Evolutionary conservation across 2,888 invertebrate species (phyloP), one percentile per base, ranked within the genome.

Genomic region (Stenotaenia linearis): DNA sequence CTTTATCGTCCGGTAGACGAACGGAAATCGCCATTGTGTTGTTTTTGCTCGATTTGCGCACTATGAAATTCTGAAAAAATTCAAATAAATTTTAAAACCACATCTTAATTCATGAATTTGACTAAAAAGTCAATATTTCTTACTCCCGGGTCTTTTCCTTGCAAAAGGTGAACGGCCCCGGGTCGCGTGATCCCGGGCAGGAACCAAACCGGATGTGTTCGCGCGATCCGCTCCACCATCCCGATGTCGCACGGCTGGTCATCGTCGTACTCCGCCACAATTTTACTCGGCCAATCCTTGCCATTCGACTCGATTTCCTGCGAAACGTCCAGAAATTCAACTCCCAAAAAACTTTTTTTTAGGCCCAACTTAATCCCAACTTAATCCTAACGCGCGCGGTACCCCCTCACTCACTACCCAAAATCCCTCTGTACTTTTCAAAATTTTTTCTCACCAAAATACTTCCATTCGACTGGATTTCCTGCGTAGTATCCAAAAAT

Each of bases 21-120:
- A 97, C 96, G 76, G 96, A 96, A 82, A 98, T 91, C 56, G 97
- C 97, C 95, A 97, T 96, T 79, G 97, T 96, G 84, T 94, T 93
- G 61, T 92, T 90, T 86, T 96, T 96, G 84, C 96, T 96, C 61
- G 97, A 97, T 85, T 96, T 94, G 75, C 97, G 91, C 50, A 98
- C 97, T 78, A 98, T 94, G 85, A 98, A 97, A 85, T 95, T 95
- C 94, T 96, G 89, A 10, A 77, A 79, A 30, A 77, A 79, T 15
- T 32, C 25, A n/a, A 79, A 28, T 12, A 35, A 37, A 80, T 7
- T 25, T 18, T n/a, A 61, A 30, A 32, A 45, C 56, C 23, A 32
- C 4, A 32, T 32, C 32, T 32, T 32, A 32, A 32, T n/a, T n/a
- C n/a, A n/a, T n/a, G n/a, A n/a, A n/a, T n/a, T n/a, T n/a, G n/a